Conservation (phyloP, 2,113 vertebrate species). For the Andinoacara biseriatus region DNA sequence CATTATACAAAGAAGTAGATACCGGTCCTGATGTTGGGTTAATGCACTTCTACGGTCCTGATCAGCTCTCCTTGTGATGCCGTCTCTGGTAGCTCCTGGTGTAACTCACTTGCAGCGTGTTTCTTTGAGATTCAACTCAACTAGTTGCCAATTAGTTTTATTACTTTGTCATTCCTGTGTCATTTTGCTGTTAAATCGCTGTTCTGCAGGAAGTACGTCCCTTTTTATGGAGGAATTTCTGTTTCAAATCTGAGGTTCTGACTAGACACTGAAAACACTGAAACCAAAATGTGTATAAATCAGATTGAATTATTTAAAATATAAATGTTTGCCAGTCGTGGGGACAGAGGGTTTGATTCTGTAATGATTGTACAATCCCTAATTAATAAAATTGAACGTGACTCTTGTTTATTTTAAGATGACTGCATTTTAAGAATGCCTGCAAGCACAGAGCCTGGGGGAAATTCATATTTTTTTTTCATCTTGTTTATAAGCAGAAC, state of each 20-base stretch:
- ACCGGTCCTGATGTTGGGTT: too few relatives aligned
- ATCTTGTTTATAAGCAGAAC: neutral
- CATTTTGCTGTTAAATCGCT: neutral
- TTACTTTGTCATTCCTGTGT: neutral
- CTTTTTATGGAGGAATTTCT: neutral
- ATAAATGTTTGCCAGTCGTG: neutral
- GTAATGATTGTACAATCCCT: neutral
- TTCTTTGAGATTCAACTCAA: neutral
- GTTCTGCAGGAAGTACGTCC: neutral
- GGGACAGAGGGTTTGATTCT: too few relatives aligned
- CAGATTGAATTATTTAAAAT: neutral
- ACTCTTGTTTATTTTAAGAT: constrained; percentile 16
- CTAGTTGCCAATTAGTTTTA: neutral
- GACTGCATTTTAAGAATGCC: neutral
- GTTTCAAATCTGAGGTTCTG: neutral
- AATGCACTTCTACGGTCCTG: too few relatives aligned
- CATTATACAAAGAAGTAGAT: too few relatives aligned
- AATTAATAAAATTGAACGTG: neutral
- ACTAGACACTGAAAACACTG: neutral
- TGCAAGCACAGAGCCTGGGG: neutral
- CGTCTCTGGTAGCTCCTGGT: too few relatives aligned
- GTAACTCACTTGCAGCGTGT: neutral
- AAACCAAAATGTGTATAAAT: neutral
- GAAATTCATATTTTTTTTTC: neutral
- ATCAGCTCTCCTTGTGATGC: too few relatives aligned